phyloP scores from a whole-genome alignment of 2,113 vertebrate genomes.

The Amazona vittata region DNA sequence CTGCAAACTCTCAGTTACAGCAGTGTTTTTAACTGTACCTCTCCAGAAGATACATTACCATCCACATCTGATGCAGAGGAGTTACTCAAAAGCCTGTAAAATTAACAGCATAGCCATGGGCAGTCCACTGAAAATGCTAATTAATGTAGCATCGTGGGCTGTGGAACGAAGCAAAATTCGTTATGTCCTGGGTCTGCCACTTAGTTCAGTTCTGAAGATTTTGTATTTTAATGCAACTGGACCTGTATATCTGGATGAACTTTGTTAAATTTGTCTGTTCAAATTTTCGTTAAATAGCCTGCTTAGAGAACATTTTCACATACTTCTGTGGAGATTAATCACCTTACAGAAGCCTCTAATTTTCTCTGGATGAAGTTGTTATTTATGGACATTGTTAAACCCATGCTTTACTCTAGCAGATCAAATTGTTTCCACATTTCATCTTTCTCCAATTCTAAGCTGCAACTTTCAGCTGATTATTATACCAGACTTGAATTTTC shows the following conservation, averaged over 20 bases:
- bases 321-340: not conserved
- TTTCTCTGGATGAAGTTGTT: not conserved
- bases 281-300: not conserved
- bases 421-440: not conserved
- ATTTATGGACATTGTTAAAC: not conserved
- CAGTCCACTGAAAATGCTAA: constrained; percentile 50
- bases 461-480: not conserved
- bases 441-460: not conserved
- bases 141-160: constrained; percentile 15
- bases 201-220: constrained; percentile 20
- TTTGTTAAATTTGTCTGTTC: not conserved
- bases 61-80: constrained; percentile 26
- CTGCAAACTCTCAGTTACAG: not conserved
- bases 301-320: not conserved
- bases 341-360: not conserved
- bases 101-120: constrained; percentile 28
- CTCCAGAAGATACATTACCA: constrained; percentile 12
- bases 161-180: constrained; percentile 55
- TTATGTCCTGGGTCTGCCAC: constrained; percentile 8
- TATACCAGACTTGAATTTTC: not conserved
- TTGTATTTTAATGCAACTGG: constrained; percentile 13
- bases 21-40: not conserved
- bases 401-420: not conserved
- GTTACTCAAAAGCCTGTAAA: constrained; percentile 55
- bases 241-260: not conserved